Conservation (phyloP, 2,888 invertebrate species). For the Antheraea yamamai region DNA sequence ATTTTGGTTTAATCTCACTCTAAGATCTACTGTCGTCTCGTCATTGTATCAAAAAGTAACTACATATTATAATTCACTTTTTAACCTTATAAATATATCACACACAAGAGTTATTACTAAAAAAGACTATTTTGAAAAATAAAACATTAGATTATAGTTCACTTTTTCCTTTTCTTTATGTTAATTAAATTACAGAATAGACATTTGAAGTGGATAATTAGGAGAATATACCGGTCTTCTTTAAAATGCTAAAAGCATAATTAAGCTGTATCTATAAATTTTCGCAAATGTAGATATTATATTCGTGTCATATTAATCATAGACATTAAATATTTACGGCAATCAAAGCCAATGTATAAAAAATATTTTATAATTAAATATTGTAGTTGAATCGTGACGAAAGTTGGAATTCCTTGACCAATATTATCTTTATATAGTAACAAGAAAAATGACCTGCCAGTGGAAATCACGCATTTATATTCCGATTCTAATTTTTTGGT, state of each 20-base stretch:
- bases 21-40: constrained; percentile 61
- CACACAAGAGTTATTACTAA: background rate
- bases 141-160: background rate
- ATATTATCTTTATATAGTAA: constrained; percentile 70
- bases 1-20: constrained; percentile 76
- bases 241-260: background rate
- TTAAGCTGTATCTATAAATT: background rate
- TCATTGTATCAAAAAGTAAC: constrained; percentile 57
- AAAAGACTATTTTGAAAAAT: background rate
- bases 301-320: no score
- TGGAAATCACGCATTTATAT: constrained; percentile 64
- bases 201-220: background rate
- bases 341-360: background rate
- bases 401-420: constrained; percentile 60
- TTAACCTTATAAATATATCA: background rate
- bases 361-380: constrained; percentile 19
- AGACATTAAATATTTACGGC: no score
- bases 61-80: constrained; percentile 37
- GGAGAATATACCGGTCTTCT: background rate
- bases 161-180: background rate
- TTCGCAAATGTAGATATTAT: background rate
- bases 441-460: constrained; percentile 71
- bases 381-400: constrained; percentile 25
- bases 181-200: background rate
- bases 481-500: constrained; percentile 70